A percentile compares a stretch with the other conserved stretches of the same genome.
Conservation (phyloP, 2,113 vertebrate species). For the Tyrannus savana region DNA sequence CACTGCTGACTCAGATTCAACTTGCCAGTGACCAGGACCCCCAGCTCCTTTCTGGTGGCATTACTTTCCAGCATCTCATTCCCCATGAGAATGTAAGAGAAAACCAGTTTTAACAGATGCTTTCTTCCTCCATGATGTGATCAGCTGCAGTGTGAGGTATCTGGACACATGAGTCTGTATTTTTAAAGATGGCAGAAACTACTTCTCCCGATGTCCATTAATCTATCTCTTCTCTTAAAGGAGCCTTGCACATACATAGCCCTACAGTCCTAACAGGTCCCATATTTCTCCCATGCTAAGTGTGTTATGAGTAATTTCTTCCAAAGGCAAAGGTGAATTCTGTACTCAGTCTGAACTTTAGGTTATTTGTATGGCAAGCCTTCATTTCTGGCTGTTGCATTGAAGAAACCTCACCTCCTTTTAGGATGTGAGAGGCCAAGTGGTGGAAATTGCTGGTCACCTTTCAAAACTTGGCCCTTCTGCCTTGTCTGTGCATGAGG, state of each 20-base stretch:
- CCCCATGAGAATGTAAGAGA: background rate
- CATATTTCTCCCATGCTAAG: background rate
- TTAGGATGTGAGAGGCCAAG: background rate
- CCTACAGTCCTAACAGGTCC: background rate
- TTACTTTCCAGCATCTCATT: background rate
- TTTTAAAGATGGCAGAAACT: background rate
- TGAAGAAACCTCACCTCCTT: background rate
- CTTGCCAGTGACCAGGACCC: background rate
- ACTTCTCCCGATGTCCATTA: background rate
- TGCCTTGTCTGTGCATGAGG: rapidly evolving
- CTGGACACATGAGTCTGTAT: background rate
- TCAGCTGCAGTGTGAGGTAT: background rate
- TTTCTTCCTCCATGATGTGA: background rate
- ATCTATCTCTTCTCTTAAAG: background rate
- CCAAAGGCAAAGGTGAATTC: background rate
- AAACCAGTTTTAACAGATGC: background rate
- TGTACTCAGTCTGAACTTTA: background rate
- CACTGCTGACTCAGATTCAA: background rate
- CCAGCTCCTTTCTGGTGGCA: background rate
- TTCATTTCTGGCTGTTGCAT: background rate
- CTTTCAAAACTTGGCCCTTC: rapidly evolving
- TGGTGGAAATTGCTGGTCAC: background rate
- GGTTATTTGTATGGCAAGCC: background rate
- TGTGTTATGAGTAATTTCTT: background rate
- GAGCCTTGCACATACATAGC: background rate